phyloP scores from a whole-genome alignment of 2,113 vertebrate genomes.

The Penelope pileata region DNA sequence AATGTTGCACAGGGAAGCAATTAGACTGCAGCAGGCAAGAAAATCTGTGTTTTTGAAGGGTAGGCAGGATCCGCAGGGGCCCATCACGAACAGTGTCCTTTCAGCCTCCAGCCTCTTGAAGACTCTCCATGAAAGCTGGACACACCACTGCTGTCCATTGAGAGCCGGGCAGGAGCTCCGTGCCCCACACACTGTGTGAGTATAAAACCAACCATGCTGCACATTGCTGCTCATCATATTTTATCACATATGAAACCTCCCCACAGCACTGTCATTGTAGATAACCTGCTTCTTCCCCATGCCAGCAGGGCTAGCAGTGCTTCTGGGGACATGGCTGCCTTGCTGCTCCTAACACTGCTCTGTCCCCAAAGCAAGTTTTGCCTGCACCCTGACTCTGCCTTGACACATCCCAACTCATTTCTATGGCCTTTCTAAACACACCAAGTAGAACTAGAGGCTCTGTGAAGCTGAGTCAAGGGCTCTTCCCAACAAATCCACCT shows the following conservation, averaged over 20 bases:
- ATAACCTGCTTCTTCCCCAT: neutral
- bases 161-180: neutral
- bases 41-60: neutral
- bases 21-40: neutral
- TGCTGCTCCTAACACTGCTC: neutral
- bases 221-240: neutral
- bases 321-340: neutral
- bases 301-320: neutral
- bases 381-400: neutral
- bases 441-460: neutral
- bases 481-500: neutral
- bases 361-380: neutral
- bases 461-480: neutral
- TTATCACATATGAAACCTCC: neutral
- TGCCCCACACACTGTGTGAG: neutral
- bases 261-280: accelerated
- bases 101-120: neutral
- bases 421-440: neutral
- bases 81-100: neutral
- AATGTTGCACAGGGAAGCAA: neutral
- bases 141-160: neutral
- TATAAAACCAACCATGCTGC: neutral
- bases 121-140: neutral
- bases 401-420: neutral
- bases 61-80: neutral